Conservation (phyloP, 2,797 vertebrate genomes). For the Lateolabrax maculatus region DNA sequence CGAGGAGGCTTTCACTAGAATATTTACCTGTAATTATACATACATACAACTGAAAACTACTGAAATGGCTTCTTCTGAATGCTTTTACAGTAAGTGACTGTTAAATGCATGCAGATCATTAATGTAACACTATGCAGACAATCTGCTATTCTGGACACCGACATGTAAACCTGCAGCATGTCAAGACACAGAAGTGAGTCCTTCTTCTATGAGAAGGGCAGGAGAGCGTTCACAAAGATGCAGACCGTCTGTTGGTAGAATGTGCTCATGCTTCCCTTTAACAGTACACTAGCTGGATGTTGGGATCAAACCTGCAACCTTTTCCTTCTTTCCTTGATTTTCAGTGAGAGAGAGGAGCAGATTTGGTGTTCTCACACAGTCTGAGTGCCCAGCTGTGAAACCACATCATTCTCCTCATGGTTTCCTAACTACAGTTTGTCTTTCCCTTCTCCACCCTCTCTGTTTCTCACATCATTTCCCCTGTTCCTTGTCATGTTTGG, state of each 20-base stretch:
- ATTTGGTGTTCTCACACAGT: conserved; percentile 21
- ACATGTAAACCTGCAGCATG: too few relatives aligned
- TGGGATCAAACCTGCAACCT: conserved; percentile 20
- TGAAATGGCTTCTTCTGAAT: too few relatives aligned
- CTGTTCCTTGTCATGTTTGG: conserved; percentile 63
- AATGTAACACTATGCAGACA: too few relatives aligned
- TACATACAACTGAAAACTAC: background rate
- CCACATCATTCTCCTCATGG: conserved; percentile 53
- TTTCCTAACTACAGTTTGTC: conserved; percentile 52
- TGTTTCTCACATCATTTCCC: conserved; percentile 37
- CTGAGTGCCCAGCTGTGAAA: conserved; percentile 57
- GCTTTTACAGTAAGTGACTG: too few relatives aligned
- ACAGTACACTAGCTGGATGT: background rate
- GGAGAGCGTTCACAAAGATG: background rate
- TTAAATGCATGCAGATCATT: too few relatives aligned
- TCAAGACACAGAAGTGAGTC: too few relatives aligned
- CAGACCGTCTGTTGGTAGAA: background rate
- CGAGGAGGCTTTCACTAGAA: background rate
- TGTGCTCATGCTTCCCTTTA: background rate
- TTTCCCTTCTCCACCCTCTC: conserved; percentile 49
- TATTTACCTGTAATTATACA: background rate
- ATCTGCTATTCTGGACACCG: too few relatives aligned
- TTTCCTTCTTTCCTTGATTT: background rate
- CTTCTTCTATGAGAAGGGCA: background rate
- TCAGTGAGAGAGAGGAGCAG: background rate